Conservation (phyloP, 1,140 invertebrate species). For the Drosophila chauvacae region DNA sequence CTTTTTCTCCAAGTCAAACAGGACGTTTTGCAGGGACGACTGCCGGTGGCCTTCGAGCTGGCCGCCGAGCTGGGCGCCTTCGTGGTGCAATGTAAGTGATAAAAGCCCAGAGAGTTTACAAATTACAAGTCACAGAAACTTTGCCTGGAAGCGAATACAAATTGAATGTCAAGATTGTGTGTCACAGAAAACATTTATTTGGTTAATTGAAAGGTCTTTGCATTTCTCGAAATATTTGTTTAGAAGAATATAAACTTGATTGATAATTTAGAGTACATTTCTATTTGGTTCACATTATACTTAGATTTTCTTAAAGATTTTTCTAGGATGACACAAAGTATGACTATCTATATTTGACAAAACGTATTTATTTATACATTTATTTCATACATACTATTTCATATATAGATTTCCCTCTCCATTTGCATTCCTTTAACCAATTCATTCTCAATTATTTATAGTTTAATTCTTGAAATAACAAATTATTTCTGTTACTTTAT, state of each 20-base stretch:
- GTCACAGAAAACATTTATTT: conserved; percentile 1
- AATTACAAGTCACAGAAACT: conserved; percentile 3
- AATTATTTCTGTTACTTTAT: background rate
- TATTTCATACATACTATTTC: no score
- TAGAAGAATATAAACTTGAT: no score
- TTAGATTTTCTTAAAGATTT: background rate
- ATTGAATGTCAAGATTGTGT: background rate
- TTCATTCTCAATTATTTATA: background rate
- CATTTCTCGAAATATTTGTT: background rate
- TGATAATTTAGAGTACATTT: background rate
- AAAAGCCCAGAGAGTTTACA: background rate
- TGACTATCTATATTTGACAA: background rate
- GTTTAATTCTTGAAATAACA: background rate
- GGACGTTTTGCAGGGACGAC: conserved; percentile 95
- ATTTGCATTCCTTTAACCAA: no score
- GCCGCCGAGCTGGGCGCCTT: conserved; percentile 96
- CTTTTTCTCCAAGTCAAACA: conserved; percentile 98
- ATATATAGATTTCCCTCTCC: no score
- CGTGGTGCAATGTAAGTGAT: conserved; percentile 97
- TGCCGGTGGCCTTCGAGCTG: conserved; percentile 94
- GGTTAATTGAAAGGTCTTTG: background rate
- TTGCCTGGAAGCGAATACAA: background rate
- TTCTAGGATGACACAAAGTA: no score
- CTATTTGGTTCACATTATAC: no score
- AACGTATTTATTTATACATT: no score